These are phyloP conservation scores for Cheilosia vulpina DNA, from an alignment of 2,888 invertebrate species.

Conservation along the genomic window DNA sequence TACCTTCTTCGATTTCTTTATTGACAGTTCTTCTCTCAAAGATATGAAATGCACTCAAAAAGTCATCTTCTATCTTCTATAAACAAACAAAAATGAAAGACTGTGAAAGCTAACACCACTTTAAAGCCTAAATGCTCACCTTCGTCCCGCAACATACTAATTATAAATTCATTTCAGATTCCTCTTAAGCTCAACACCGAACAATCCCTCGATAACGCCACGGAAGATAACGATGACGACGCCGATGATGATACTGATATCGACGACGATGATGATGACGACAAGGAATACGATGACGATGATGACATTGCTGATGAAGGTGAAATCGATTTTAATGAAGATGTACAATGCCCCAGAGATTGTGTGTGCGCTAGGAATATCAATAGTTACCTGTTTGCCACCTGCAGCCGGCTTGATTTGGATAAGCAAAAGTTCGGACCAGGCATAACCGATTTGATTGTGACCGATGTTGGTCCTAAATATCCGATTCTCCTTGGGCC, in stretches of 20 bases:
- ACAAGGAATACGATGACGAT: conserved; percentile 79
- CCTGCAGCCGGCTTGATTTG: conserved; percentile 88
- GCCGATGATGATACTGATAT: conserved; percentile 79
- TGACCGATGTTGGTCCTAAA: conserved; percentile 86
- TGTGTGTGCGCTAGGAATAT: conserved; percentile 86
- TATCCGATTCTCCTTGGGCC: conserved; percentile 86
- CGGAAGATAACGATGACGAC: conserved; percentile 77
- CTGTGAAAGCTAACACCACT: too few species aligned
- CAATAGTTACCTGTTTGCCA: conserved; percentile 86
- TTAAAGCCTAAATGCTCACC: too few species aligned
- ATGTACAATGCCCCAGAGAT: conserved; percentile 86
- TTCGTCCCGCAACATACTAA: background rate
- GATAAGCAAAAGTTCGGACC: conserved; percentile 88
- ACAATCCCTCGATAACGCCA: conserved; percentile 65
- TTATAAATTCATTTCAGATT: conserved; percentile 24
- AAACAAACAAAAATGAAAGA: too few species aligned
- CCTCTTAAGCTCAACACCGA: conserved; percentile 54
- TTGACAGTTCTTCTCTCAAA: too few species aligned
- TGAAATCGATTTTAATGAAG: conserved; percentile 81
- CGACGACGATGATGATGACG: conserved; percentile 77
- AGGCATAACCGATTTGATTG: conserved; percentile 87
- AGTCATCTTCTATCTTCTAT: too few species aligned
- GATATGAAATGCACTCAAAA: too few species aligned
- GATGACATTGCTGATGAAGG: conserved; percentile 80
- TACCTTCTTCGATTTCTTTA: too few species aligned